These are phyloP conservation scores for Cyclophora punctaria DNA, from an alignment of 2,888 invertebrate species.

Conservation along the genomic window DNA sequence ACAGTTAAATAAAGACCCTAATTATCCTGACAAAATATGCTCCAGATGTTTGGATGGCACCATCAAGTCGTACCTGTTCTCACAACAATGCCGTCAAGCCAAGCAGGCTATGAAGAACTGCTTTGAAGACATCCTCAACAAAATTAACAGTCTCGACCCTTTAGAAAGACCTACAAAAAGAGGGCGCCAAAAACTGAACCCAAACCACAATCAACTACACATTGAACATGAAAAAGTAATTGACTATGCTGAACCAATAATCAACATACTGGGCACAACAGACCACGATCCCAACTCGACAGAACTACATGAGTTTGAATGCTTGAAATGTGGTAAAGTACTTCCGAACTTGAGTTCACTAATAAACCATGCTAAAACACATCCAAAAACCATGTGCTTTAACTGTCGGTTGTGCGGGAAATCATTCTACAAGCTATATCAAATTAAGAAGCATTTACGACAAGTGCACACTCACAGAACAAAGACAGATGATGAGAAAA, in stretches of 20 bases:
- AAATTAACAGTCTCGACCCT: conserved; percentile 54
- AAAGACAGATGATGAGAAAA: conserved; percentile 1
- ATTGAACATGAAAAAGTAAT: conserved; percentile 46
- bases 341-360: conserved; percentile 43
- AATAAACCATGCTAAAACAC: conserved; percentile 47
- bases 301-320: conserved; percentile 41
- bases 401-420: conserved; percentile 53
- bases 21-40: conserved; percentile 57
- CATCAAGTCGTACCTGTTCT: conserved; percentile 50
- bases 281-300: conserved; percentile 24
- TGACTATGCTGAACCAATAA: conserved; percentile 56
- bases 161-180: conserved; percentile 43
- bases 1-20: conserved; percentile 43
- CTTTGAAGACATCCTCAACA: conserved; percentile 55
- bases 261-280: conserved; percentile 42
- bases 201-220: conserved; percentile 45
- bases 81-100: conserved; percentile 56
- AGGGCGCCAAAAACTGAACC: conserved; percentile 49
- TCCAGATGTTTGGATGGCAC: conserved; percentile 45
- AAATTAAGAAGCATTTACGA: conserved; percentile 40
- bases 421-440: conserved; percentile 46
- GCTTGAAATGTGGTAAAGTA: conserved; percentile 53
- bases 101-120: conserved; percentile 55
- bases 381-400: conserved; percentile 61
- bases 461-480: neutral